Evolutionary conservation across 2,888 invertebrate genomes (phyloP), one percentile per base, ranked within the genome.

Genomic region (Iselma pallidipennis): DNA sequence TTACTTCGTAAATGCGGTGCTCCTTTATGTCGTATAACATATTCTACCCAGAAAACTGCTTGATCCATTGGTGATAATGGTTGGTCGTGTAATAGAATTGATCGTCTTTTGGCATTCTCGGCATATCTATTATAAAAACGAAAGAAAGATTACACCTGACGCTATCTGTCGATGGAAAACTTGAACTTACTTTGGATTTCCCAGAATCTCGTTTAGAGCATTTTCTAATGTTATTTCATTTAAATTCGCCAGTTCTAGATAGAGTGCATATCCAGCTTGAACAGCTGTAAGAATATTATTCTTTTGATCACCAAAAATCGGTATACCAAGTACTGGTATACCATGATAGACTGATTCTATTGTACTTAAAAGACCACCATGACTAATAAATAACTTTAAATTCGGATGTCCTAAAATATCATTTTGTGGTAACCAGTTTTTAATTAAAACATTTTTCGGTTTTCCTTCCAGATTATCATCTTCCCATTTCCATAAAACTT

Each of bases 371-470:
- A 86, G 78, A 0, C 87, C 88, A 25, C 86, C 87, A 70, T 87
- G 85, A 7, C 85, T 86, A 60, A 88, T 84, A 66, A 88, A 87
- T 0, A 85, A 73, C 66, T 82, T 83, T 1, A 86, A 81, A 59
- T 85, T 85, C 1, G 81, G 79, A 76, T 88, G 86, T 1, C 82
- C 85, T 85, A 68, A 57, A 58, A 76, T 69, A 26, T 72, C 70
- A 14, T 69, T 66, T 65, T 91, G 91, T 0, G 91, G 91, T 37
- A 90, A 72, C 91, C 91, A 91, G 65, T 86, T 85, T 59, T 81
- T 78, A 2, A 85, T 79, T 51, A 84, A 79, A 0, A 91, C 81
- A 72, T 89, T 89, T 0, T 81, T 71, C 0, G 88, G 83, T 69
- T 84, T 82, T 33, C 84, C 83, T 1, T 82, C 80, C 12, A 86